Conservation (phyloP, 2,113 vertebrate species). For the Ondatra zibethicus region DNA sequence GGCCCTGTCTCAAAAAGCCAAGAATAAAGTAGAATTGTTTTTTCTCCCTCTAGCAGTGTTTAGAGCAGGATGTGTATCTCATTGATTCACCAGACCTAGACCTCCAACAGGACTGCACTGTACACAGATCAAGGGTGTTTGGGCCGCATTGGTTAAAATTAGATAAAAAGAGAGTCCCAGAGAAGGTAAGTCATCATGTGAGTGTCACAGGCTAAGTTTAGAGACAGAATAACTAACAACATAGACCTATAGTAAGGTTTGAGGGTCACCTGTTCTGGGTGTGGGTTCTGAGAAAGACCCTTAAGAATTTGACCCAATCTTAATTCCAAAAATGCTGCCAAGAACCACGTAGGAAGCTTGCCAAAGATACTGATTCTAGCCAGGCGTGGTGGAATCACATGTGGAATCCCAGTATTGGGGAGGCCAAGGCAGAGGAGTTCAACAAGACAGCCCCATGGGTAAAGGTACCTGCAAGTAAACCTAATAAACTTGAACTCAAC, state of each 20-base stretch:
- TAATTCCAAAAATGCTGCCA: neutral
- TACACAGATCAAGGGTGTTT: slow-evolving; percentile 65
- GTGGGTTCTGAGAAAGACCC: neutral
- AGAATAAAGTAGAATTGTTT: neutral
- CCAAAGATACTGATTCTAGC: neutral
- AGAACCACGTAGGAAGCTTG: neutral
- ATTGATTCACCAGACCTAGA: neutral
- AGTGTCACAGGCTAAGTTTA: slow-evolving; percentile 49
- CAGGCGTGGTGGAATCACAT: neutral
- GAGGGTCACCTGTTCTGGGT: neutral
- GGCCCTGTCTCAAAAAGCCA: neutral
- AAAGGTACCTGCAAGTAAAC: neutral
- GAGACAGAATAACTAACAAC: slow-evolving; percentile 59
- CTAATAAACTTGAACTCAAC: neutral
- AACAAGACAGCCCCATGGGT: neutral
- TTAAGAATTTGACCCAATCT: slow-evolving; percentile 32
- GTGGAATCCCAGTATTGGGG: neutral
- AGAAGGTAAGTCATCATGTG: slow-evolving; percentile 57
- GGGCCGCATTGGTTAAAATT: slow-evolving; percentile 63
- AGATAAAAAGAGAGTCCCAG: slow-evolving; percentile 55
- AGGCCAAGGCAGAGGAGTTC: neutral
- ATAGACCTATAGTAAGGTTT: slow-evolving; percentile 38
- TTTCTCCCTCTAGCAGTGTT: slow-evolving; percentile 20
- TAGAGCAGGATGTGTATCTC: slow-evolving; percentile 37
- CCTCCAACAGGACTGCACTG: slow-evolving; percentile 21